A percentile compares a stretch with the other conserved stretches of the same genome.
phyloP scores from a whole-genome alignment of 2,113 vertebrate genomes.

The Silurus meridionalis region DNA sequence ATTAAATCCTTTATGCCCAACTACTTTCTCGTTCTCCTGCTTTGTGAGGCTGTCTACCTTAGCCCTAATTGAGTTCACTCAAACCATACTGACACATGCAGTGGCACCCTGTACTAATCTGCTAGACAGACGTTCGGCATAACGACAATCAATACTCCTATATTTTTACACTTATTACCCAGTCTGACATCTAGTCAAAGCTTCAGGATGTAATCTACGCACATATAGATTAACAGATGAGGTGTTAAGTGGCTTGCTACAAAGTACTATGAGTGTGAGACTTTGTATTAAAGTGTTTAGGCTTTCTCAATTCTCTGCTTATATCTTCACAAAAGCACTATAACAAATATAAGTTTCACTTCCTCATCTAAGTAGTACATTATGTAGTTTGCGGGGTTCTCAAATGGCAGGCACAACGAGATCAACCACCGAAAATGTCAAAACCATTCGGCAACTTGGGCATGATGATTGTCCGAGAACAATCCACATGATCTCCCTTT shows the following conservation, averaged over 20 bases:
- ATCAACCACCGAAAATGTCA: too few relatives aligned
- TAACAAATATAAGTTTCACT: background rate
- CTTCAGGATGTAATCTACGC: background rate
- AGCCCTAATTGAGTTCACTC: conserved; percentile 23
- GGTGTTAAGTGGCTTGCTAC: background rate
- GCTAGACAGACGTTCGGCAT: background rate
- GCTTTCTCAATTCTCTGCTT: background rate
- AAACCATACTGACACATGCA: conserved; percentile 11
- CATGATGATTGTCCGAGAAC: too few relatives aligned
- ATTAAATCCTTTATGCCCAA: conserved; percentile 34
- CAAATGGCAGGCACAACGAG: background rate
- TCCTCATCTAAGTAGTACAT: background rate
- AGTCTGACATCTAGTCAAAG: background rate
- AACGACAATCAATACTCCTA: background rate
- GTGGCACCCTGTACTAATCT: conserved; percentile 7
- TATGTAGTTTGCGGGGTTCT: background rate
- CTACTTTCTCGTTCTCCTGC: background rate
- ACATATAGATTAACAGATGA: background rate
- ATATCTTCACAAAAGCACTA: background rate
- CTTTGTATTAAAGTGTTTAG: background rate
- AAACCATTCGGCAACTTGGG: too few relatives aligned
- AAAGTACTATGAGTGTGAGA: background rate
- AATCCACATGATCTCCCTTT: too few relatives aligned
- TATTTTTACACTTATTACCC: background rate
- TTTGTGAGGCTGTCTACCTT: background rate